phyloP scores from a whole-genome alignment of 1,140 invertebrate species.

The Dolichoris vasculosae region DNA sequence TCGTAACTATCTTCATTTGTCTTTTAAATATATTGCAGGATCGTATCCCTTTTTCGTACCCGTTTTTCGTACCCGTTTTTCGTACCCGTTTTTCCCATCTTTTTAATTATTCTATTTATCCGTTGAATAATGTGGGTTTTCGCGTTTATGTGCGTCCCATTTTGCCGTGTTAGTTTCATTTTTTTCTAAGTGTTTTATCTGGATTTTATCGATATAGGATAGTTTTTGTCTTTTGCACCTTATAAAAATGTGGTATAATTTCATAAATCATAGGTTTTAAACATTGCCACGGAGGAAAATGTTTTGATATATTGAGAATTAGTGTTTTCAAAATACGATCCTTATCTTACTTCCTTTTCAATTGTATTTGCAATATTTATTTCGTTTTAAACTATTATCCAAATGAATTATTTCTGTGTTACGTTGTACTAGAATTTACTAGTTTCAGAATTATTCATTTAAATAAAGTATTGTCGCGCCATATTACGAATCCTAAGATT shows the following conservation, averaged over 20 bases:
- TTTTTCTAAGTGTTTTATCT: no score
- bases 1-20: no score
- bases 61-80: no score
- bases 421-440: neutral
- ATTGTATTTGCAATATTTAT: neutral
- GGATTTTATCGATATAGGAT: neutral
- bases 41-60: no score
- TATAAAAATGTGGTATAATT: no score
- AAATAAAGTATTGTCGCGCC: neutral
- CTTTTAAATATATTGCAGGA: no score
- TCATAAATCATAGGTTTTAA: neutral
- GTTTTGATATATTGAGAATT: neutral
- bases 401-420: neutral
- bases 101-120: no score
- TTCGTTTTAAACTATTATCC: neutral
- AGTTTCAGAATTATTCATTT: neutral
- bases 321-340: neutral
- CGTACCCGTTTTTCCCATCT: no score
- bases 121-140: no score
- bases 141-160: no score
- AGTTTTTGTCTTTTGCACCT: neutral
- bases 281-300: no score
- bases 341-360: neutral
- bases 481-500: neutral
- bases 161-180: no score